A percentile compares a stretch with the other conserved stretches of the same genome.
phyloP scores from a whole-genome alignment of 2,888 invertebrate genomes.

The Hemaris fuciformis region DNA sequence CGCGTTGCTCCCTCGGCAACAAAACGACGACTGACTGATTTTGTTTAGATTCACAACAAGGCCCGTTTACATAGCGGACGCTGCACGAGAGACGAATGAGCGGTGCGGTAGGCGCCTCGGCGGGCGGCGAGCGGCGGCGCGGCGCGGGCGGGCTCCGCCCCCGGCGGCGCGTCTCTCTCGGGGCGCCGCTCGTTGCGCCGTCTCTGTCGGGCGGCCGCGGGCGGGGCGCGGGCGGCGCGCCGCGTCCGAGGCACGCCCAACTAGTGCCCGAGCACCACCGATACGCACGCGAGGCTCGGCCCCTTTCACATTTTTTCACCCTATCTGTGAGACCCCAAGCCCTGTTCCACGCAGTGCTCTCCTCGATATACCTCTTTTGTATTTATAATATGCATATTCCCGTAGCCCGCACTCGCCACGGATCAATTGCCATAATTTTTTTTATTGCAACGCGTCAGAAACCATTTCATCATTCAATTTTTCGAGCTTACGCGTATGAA shows the following conservation, averaged over 20 bases:
- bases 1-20: slow-evolving; percentile 71
- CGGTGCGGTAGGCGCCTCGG: slow-evolving; percentile 64
- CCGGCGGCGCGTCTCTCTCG: slow-evolving; percentile 35
- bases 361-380: neutral
- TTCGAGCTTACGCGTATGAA: no score
- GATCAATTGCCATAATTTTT: neutral
- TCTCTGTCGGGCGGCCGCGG: slow-evolving; percentile 23
- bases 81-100: slow-evolving; percentile 78
- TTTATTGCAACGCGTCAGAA: no score
- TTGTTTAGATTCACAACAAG: slow-evolving; percentile 93
- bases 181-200: slow-evolving; percentile 16
- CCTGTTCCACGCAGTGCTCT: slow-evolving; percentile 4
- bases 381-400: neutral
- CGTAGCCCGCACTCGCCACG: neutral
- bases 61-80: slow-evolving; percentile 88
- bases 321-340: slow-evolving; percentile 40
- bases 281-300: slow-evolving; percentile 34
- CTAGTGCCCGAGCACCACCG: slow-evolving; percentile 43
- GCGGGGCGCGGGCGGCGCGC: slow-evolving; percentile 19
- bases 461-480: no score
- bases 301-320: slow-evolving; percentile 47
- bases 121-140: slow-evolving; percentile 30
- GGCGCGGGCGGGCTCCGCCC: slow-evolving; percentile 46
- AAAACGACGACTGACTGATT: slow-evolving; percentile 84
- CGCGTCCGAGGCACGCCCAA: slow-evolving; percentile 47